These are phyloP conservation scores for Drosophila ogumai DNA, from an alignment of 1,140 invertebrate species.

Conservation along the genomic window DNA sequence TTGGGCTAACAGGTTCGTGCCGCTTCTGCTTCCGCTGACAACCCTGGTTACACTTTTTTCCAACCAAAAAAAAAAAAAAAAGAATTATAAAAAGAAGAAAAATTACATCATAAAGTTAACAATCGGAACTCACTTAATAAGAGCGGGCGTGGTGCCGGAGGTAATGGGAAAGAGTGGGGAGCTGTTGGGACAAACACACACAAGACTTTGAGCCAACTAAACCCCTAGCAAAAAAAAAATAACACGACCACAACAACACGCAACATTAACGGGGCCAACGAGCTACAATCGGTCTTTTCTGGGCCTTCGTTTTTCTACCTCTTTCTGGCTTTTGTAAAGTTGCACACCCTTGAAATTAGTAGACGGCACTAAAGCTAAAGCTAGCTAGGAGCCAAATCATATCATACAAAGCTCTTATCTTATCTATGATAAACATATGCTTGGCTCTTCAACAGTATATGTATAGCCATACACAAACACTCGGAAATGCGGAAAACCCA, in stretches of 20 bases:
- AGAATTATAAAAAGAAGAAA: slow-evolving; percentile 39
- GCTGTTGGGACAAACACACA: slow-evolving; percentile 20
- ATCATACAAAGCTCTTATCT: slow-evolving; percentile 46
- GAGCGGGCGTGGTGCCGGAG: slow-evolving; percentile 21
- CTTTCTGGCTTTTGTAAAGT: slow-evolving; percentile 16
- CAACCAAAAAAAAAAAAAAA: slow-evolving; percentile 7
- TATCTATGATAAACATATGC: slow-evolving; percentile 55
- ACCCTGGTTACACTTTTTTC: slow-evolving; percentile 42
- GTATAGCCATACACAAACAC: background rate
- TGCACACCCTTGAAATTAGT: slow-evolving; percentile 52
- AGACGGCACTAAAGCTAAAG: slow-evolving; percentile 22
- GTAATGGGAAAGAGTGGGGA: slow-evolving; percentile 8
- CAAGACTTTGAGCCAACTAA: slow-evolving; percentile 41
- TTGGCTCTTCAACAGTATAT: background rate
- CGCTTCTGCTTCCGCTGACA: slow-evolving; percentile 39
- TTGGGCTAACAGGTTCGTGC: slow-evolving; percentile 39
- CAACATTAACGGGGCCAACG: slow-evolving; percentile 52
- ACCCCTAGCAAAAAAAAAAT: slow-evolving; percentile 13
- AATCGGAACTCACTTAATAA: slow-evolving; percentile 50
- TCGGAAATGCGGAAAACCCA: slow-evolving; percentile 38
- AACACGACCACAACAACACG: slow-evolving; percentile 31
- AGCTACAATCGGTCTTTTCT: slow-evolving; percentile 37
- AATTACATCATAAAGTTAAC: slow-evolving; percentile 56
- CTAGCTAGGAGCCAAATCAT: slow-evolving; percentile 30
- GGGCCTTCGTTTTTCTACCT: slow-evolving; percentile 12